These are phyloP conservation scores for Andrena trimmerana DNA, from an alignment of 2,888 invertebrate genomes.

Conservation along the genomic window DNA sequence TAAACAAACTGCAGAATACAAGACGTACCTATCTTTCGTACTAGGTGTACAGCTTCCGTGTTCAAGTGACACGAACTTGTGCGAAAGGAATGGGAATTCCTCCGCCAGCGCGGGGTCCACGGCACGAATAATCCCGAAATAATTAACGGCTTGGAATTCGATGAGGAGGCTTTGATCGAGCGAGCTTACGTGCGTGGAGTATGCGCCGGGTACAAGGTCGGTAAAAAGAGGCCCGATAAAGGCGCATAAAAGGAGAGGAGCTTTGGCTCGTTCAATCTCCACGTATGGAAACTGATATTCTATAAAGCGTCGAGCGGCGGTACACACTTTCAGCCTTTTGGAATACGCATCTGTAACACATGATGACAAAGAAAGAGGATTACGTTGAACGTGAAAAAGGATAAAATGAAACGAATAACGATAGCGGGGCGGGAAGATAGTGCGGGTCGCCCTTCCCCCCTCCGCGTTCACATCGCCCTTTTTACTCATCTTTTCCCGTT, in stretches of 20 bases:
- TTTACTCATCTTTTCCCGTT: neutral
- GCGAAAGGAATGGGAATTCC: slow-evolving; percentile 31
- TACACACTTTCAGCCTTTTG: slow-evolving; percentile 60
- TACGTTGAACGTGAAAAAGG: slow-evolving; percentile 50
- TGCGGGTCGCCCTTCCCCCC: neutral
- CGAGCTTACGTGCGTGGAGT: slow-evolving; percentile 49
- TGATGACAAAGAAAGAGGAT: slow-evolving; percentile 68
- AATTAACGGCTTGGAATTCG: slow-evolving; percentile 63
- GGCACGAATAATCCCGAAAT: slow-evolving; percentile 61
- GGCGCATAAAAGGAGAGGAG: slow-evolving; percentile 50
- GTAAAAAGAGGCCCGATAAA: slow-evolving; percentile 60
- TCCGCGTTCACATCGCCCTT: neutral
- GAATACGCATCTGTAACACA: slow-evolving; percentile 63
- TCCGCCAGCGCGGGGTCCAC: neutral
- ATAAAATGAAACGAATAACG: slow-evolving; percentile 55
- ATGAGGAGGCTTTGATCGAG: slow-evolving; percentile 52
- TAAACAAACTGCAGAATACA: no score
- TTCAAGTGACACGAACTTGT: neutral
- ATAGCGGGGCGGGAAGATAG: slow-evolving; percentile 33
- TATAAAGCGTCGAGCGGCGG: slow-evolving; percentile 61
- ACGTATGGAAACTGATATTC: slow-evolving; percentile 66
- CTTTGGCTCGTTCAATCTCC: slow-evolving; percentile 65
- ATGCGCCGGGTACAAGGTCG: slow-evolving; percentile 50
- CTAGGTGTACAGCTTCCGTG: no score
- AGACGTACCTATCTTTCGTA: no score